These are phyloP conservation scores for Spatulosminthurus flaviceps DNA, from an alignment of 2,888 invertebrate genomes.

Conservation along the genomic window DNA sequence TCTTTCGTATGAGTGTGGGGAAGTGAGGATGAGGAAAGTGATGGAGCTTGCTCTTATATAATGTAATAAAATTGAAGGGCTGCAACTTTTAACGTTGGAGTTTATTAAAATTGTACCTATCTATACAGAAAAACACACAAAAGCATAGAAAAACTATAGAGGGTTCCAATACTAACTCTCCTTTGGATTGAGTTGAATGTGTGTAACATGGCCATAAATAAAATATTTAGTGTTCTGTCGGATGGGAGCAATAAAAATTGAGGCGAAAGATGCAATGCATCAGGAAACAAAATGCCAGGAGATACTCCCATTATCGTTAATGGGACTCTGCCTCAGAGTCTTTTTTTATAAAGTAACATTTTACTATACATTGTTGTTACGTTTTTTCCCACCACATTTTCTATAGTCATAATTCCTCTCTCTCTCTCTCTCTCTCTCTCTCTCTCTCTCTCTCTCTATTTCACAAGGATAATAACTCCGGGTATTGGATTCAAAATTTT, in stretches of 20 bases:
- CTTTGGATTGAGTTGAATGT: neutral
- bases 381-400: neutral
- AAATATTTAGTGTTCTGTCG: constrained; percentile 12
- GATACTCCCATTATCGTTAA: constrained; percentile 22
- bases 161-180: too few relatives aligned
- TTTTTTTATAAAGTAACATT: constrained; percentile 13
- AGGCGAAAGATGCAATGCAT: constrained; percentile 23
- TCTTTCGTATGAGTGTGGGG: too few relatives aligned
- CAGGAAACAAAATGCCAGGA: constrained; percentile 24
- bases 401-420: too few relatives aligned
- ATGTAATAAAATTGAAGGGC: neutral
- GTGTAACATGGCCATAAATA: constrained; percentile 21
- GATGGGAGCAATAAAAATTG: constrained; percentile 21
- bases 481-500: too few relatives aligned
- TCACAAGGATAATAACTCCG: too few relatives aligned
- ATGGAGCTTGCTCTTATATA: neutral
- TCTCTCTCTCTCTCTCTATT: too few relatives aligned
- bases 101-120: neutral
- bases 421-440: too few relatives aligned
- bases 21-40: constrained; percentile 8
- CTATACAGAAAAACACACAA: too few relatives aligned
- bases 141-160: neutral
- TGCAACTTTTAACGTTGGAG: neutral
- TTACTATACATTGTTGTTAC: neutral
- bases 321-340: constrained; percentile 1